Evolutionary conservation across 2,888 invertebrate species (phyloP).

Genomic region (Catonia carolina): DNA sequence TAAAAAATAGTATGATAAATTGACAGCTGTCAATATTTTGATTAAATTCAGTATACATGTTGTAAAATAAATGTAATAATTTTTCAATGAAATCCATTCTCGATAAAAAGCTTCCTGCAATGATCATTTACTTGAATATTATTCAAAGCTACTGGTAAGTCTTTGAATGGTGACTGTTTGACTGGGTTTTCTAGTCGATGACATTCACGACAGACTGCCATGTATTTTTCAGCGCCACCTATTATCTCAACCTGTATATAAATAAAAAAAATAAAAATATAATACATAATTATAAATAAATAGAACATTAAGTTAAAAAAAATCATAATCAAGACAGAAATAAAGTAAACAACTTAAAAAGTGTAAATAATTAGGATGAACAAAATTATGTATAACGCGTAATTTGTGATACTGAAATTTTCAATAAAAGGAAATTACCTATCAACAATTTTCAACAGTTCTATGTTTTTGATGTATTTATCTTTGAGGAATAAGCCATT

Average conservation of each 20-base stretch:
- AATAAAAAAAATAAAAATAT: neutral
- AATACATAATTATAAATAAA: neutral
- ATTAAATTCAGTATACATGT: no score
- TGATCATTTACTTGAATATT: neutral
- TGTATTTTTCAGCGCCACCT: conserved; percentile 50
- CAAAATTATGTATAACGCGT: no score
- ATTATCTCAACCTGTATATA: conserved; percentile 48
- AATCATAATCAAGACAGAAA: neutral
- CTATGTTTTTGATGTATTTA: no score
- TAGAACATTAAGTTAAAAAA: neutral
- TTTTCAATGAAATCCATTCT: no score
- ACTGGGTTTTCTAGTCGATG: conserved; percentile 35
- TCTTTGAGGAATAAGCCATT: no score
- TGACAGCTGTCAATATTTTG: no score
- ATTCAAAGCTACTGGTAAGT: neutral
- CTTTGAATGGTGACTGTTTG: conserved; percentile 34
- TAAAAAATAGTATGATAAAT: no score
- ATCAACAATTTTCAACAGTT: no score
- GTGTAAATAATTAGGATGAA: neutral
- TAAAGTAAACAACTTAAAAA: neutral
- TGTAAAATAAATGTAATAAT: no score
- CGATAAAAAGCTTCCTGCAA: no score
- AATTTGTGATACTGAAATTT: no score
- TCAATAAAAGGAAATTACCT: no score
- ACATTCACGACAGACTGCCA: conserved; percentile 48